These are phyloP conservation scores for Eugnorisma glareosa DNA, from an alignment of 2,888 invertebrate genomes.

Conservation along the genomic window DNA sequence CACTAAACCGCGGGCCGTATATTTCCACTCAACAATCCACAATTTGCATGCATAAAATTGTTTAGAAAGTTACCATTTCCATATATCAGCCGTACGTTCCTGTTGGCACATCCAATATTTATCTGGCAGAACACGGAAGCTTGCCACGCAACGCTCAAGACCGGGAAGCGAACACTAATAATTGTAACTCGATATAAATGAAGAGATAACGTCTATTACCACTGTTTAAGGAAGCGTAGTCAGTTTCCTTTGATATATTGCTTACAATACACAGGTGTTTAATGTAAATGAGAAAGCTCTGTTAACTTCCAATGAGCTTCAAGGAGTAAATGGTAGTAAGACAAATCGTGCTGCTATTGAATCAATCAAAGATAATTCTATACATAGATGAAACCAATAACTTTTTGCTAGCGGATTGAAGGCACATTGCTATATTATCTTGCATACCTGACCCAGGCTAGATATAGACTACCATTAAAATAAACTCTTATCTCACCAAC, in stretches of 20 bases:
- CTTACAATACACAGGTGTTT: conserved; percentile 68
- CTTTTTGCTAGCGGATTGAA: background rate
- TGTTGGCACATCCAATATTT: conserved; percentile 76
- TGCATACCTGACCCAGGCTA: background rate
- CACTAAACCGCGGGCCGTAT: conserved; percentile 49
- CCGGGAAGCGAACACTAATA: conserved; percentile 82
- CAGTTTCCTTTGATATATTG: conserved; percentile 74
- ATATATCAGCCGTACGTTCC: conserved; percentile 70
- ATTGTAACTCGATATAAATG: conserved; percentile 86
- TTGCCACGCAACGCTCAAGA: conserved; percentile 76
- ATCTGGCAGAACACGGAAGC: conserved; percentile 78
- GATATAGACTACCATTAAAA: conserved; percentile 15
- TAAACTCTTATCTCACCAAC: conserved; percentile 12
- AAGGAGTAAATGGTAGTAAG: conserved; percentile 29
- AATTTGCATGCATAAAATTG: conserved; percentile 69
- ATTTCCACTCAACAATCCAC: conserved; percentile 65
- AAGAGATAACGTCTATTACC: conserved; percentile 85
- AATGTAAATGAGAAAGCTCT: conserved; percentile 66
- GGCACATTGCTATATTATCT: background rate
- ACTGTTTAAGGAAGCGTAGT: conserved; percentile 84
- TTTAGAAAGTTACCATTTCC: conserved; percentile 66
- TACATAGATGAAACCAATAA: conserved; percentile 4
- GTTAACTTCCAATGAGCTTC: conserved; percentile 43
- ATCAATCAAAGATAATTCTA: conserved; percentile 13
- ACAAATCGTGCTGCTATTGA: conserved; percentile 39